Evolutionary conservation across 2,797 vertebrate genomes (phyloP).

Genomic region (Steatocranus sp.): DNA sequence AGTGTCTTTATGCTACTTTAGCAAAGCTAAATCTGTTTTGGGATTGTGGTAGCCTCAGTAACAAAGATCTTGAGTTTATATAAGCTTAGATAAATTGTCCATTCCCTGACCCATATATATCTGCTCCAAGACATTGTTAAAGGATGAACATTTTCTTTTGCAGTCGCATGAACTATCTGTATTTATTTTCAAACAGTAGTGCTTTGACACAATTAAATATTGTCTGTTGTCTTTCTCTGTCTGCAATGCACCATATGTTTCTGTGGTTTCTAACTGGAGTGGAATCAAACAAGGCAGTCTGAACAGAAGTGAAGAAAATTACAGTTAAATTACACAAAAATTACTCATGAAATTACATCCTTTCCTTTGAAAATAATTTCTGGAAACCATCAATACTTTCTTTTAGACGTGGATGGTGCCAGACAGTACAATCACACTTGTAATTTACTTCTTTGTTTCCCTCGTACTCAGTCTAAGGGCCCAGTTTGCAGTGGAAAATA

Average conservation of each 20-base stretch:
- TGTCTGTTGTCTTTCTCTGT: background rate
- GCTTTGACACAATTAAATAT: background rate
- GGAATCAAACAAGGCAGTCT: background rate
- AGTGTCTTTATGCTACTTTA: background rate
- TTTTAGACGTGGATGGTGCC: background rate
- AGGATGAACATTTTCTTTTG: background rate
- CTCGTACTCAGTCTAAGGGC: conserved; percentile 75
- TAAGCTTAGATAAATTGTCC: background rate
- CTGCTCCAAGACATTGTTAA: background rate
- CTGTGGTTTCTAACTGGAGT: background rate
- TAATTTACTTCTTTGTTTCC: background rate
- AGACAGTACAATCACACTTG: background rate
- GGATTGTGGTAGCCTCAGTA: background rate
- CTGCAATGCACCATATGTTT: background rate
- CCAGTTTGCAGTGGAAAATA: conserved; percentile 61
- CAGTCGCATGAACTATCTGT: background rate
- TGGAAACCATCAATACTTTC: background rate
- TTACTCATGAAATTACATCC: background rate
- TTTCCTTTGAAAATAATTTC: background rate
- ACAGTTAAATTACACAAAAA: background rate
- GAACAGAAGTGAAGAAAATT: background rate
- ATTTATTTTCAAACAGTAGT: background rate
- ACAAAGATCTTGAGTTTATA: background rate
- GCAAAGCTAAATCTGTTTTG: background rate
- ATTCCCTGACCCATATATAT: background rate